phyloP scores from a whole-genome alignment of 2,113 vertebrate genomes.

The Leptodactylus fuscus region DNA sequence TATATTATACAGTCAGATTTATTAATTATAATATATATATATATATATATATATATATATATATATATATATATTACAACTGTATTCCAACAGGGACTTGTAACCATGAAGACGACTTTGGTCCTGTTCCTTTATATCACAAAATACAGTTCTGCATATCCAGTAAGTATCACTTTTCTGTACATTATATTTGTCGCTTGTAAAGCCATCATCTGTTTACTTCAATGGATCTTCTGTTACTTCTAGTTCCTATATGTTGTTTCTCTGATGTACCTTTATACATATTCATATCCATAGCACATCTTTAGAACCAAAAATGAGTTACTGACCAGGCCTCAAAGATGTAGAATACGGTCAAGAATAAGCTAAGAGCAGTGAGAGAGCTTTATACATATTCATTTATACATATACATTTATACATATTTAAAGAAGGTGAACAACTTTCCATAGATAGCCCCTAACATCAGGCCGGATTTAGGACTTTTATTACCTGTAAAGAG shows the following conservation, averaged over 20 bases:
- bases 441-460: no score
- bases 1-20: no score
- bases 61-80: background rate
- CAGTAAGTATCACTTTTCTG: slow-evolving; percentile 27
- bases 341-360: no score
- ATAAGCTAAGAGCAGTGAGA: no score
- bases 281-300: background rate
- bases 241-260: background rate
- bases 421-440: no score
- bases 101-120: background rate
- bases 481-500: no score
- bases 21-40: no score
- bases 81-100: slow-evolving; percentile 1
- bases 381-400: no score
- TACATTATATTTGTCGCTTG: background rate
- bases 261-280: background rate
- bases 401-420: no score
- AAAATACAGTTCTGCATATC: slow-evolving; percentile 21
- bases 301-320: background rate
- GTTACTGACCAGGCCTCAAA: no score
- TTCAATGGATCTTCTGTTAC: background rate
- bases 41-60: no score
- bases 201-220: background rate
- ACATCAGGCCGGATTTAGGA: no score
- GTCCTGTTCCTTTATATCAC: background rate